These are phyloP conservation scores for Cerastis rubricosa DNA, from an alignment of 2,888 invertebrate species.

Conservation along the genomic window DNA sequence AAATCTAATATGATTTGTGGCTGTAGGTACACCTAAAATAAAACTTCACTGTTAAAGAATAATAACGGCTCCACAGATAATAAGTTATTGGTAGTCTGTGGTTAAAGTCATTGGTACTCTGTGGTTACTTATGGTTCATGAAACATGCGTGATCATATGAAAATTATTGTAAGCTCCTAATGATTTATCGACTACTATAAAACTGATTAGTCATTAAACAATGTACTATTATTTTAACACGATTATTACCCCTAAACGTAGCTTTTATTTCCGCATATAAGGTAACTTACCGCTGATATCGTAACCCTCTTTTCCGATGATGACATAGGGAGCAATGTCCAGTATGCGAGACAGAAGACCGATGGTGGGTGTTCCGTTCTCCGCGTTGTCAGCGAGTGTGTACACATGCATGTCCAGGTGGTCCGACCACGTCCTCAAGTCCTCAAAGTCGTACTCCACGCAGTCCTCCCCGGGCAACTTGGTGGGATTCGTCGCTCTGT, in stretches of 20 bases:
- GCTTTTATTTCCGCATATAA: background rate
- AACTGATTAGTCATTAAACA: too few relatives aligned
- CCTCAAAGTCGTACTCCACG: slow-evolving; percentile 89
- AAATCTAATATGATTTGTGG: background rate
- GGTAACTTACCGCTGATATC: slow-evolving; percentile 41
- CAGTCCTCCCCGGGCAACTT: slow-evolving; percentile 69
- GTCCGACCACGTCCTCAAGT: slow-evolving; percentile 77
- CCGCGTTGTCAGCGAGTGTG: slow-evolving; percentile 79
- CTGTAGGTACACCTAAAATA: background rate
- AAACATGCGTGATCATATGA: too few relatives aligned
- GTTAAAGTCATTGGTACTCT: too few relatives aligned
- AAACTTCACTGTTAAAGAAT: background rate
- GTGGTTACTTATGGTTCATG: too few relatives aligned
- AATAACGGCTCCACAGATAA: too few relatives aligned
- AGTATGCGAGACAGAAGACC: slow-evolving; percentile 94
- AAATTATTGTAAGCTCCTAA: too few relatives aligned
- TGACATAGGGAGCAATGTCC: slow-evolving; percentile 93
- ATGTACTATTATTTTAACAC: too few relatives aligned
- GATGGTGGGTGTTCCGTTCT: slow-evolving; percentile 85
- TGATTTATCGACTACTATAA: too few relatives aligned
- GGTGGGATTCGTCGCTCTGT: slow-evolving; percentile 77
- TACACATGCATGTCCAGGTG: slow-evolving; percentile 93
- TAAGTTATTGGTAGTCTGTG: too few relatives aligned
- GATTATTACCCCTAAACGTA: background rate
- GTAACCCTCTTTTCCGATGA: slow-evolving; percentile 84